These are phyloP conservation scores for Sinhomidia bicolor DNA, from an alignment of 2,888 invertebrate species.

Conservation along the genomic window DNA sequence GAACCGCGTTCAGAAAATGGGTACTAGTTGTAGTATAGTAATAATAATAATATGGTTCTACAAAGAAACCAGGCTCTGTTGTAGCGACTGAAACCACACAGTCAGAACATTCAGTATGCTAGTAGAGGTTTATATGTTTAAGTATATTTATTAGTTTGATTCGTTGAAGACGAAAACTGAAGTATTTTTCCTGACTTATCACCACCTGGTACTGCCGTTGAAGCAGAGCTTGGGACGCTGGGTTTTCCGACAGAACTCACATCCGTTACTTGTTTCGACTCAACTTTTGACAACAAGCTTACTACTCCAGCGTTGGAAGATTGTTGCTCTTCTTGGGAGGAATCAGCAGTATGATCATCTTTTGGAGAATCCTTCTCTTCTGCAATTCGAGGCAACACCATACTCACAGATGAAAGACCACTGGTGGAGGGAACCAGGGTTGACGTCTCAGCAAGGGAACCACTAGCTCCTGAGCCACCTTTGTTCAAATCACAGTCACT, in stretches of 20 bases:
- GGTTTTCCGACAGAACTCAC: not conserved
- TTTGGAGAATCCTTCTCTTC: conserved; percentile 92
- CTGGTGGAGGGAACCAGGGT: conserved; percentile 70
- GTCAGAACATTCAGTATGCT: too few relatives aligned
- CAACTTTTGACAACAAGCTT: conserved; percentile 9
- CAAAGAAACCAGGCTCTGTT: too few relatives aligned
- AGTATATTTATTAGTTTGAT: conserved; percentile 44
- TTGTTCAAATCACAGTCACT: conserved; percentile 59
- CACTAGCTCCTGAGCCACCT: conserved; percentile 30
- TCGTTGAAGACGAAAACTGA: conserved; percentile 20
- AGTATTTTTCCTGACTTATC: conserved; percentile 12
- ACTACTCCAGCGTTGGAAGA: not conserved
- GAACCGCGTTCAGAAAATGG: not conserved
- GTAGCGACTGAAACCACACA: too few relatives aligned
- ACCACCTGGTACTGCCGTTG: conserved; percentile 19
- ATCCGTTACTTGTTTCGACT: not conserved
- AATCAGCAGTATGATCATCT: conserved; percentile 68
- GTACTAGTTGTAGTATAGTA: too few relatives aligned
- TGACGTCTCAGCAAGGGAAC: conserved; percentile 59
- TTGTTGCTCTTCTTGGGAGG: conserved; percentile 15
- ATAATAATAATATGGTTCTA: too few relatives aligned
- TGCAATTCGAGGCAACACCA: conserved; percentile 88
- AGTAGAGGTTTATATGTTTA: too few relatives aligned
- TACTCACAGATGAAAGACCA: conserved; percentile 77
- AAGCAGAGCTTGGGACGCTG: not conserved